A percentile compares a stretch with the other conserved stretches of the same genome.
Evolutionary conservation across 2,888 invertebrate genomes (phyloP).

Genomic region (Salpingus planirostris): DNA sequence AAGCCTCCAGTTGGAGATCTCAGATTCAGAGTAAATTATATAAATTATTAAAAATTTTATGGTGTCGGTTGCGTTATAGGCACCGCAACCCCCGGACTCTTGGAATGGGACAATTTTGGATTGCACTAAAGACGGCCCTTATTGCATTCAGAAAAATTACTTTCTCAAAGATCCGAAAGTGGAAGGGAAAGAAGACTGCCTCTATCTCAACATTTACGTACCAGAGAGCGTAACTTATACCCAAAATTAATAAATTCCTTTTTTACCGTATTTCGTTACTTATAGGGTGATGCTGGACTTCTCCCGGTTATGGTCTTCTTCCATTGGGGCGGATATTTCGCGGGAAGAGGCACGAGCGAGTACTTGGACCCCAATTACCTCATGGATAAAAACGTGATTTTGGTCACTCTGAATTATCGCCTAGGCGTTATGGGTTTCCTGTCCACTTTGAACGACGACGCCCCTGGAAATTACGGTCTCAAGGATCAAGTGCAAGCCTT

Average conservation of each 20-base stretch:
- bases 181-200: constrained; percentile 43
- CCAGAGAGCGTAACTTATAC: constrained; percentile 29
- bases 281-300: too few species aligned
- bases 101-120: constrained; percentile 26
- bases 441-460: constrained; percentile 5
- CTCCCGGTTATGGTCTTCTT: constrained; percentile 46
- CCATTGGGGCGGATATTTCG: constrained; percentile 46
- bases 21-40: background rate
- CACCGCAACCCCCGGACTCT: constrained; percentile 24
- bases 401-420: constrained; percentile 44
- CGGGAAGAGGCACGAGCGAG: constrained; percentile 39
- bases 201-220: constrained; percentile 44
- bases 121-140: constrained; percentile 32
- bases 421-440: constrained; percentile 29
- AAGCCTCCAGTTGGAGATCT: constrained; percentile 1
- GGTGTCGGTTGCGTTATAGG: constrained; percentile 9
- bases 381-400: constrained; percentile 42
- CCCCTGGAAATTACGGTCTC: constrained; percentile 9
- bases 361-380: constrained; percentile 45
- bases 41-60: too few species aligned
- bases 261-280: too few species aligned
- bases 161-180: constrained; percentile 24
- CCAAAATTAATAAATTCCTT: too few species aligned
- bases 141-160: constrained; percentile 44
- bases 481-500: constrained; percentile 9